Percentiles rank a stretch among this genome's conserved stretches.
These are phyloP conservation scores for Mantis religiosa DNA, from an alignment of 2,888 invertebrate genomes.

Conservation along the genomic window DNA sequence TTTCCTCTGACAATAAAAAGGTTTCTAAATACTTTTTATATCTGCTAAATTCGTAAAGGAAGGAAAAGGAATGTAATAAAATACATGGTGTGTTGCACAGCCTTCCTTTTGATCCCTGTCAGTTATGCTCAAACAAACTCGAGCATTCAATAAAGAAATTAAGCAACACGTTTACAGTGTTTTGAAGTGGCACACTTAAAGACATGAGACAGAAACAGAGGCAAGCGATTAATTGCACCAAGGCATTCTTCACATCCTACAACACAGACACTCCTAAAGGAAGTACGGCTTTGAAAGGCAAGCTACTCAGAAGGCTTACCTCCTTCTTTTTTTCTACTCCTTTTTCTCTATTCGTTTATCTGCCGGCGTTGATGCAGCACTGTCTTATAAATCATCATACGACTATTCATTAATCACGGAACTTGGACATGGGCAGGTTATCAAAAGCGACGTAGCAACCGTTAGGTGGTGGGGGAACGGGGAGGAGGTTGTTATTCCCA, in stretches of 20 bases:
- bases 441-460: slow-evolving; percentile 6
- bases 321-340: background rate
- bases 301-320: background rate
- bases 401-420: slow-evolving; percentile 17
- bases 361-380: slow-evolving; percentile 4
- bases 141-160: no score
- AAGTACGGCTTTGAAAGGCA: background rate
- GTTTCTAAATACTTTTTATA: no score
- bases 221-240: background rate
- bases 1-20: no score
- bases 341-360: background rate
- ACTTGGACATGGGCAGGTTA: slow-evolving; percentile 14
- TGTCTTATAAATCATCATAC: slow-evolving; percentile 21
- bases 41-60: no score
- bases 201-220: background rate
- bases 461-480: background rate
- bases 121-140: no score
- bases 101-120: no score
- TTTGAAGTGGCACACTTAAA: no score
- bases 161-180: no score
- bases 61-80: no score
- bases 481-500: slow-evolving; percentile 12
- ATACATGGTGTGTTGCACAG: no score
- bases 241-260: background rate
- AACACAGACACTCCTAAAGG: background rate